Evolutionary conservation across 2,797 vertebrate species (phyloP), one percentile per base, ranked within the genome.

Genomic region (Ispidina picta): DNA sequence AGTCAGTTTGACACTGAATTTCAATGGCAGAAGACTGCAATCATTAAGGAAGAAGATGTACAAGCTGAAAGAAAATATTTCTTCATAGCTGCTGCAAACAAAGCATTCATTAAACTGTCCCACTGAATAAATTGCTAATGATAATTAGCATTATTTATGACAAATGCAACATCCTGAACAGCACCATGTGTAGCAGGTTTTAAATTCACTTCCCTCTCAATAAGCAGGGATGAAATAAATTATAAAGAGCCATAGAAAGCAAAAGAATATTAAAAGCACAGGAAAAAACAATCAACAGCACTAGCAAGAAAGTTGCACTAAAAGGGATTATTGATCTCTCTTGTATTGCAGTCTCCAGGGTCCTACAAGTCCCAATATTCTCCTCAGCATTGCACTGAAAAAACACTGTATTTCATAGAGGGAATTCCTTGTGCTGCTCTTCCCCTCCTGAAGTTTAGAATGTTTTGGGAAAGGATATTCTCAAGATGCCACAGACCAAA

Each of bases 401-500:
- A 75, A 88, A 66, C 23, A 58, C 22, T 51, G 18, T 52, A 28
- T 59, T 92, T 89, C 59, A 13, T 62, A 60, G 37, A 62, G 68
- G 56, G 58, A 86, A 71, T 86, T 70, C n/a, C 44, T 39, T 51
- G 31, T 65, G 70, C 43, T 1, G 1, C 83, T 82, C 56, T 92
- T 78, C 83, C 9, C n/a, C 59, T 88, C 86, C 25, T 87, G 13
- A 87, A 89, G 48, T 87, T 84, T 77, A 80, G 20, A 63, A 48
- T 60, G 43, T 58, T 86, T 48, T 9, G 39, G 59, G 64, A 90
- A 89, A 73, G 72, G 33, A 83, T 69, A 79, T 88, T 92, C 83
- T 83, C 74, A 85, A 92, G 44, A 95, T 85, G 66, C 66, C 88
- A 84, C 43, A 85, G 62, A 83, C 63, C 90, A 93, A 90, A 94